Conservation (phyloP, 1,140 invertebrate species). For the Zaprionus nigranus region DNA sequence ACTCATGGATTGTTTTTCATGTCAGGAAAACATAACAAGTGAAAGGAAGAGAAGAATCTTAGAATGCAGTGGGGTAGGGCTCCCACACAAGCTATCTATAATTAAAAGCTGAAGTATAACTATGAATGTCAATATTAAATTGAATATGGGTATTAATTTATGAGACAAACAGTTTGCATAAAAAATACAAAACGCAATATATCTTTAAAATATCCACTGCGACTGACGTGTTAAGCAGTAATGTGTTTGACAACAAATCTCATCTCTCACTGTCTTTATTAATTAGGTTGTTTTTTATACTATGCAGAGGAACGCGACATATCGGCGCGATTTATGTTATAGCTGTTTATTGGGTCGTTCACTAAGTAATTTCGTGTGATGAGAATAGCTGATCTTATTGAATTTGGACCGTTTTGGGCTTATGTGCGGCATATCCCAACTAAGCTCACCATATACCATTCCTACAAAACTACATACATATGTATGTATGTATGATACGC, state of each 20-base stretch:
- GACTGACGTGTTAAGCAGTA: not conserved
- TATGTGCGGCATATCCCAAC: too few relatives aligned
- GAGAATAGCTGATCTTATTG: too few relatives aligned
- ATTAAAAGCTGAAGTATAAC: not conserved
- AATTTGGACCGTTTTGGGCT: too few relatives aligned
- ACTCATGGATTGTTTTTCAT: slow-evolving; percentile 50
- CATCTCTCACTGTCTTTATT: not conserved
- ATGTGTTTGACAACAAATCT: not conserved
- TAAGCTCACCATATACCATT: too few relatives aligned
- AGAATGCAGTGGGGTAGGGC: not conserved
- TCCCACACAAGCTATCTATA: slow-evolving; percentile 46
- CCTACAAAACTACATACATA: too few relatives aligned
- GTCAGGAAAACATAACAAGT: slow-evolving; percentile 40
- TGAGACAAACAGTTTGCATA: too few relatives aligned
- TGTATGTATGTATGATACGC: too few relatives aligned
- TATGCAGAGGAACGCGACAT: too few relatives aligned
- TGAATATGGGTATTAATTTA: not conserved
- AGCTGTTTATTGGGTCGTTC: too few relatives aligned
- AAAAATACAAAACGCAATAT: not conserved
- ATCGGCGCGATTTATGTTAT: too few relatives aligned
- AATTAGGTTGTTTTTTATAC: too few relatives aligned
- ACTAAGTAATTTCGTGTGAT: too few relatives aligned
- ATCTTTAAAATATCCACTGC: not conserved
- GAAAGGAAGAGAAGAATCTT: not conserved
- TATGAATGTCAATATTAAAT: not conserved